phyloP scores from a whole-genome alignment of 1,140 invertebrate species.

The Papilio aristodemus region DNA sequence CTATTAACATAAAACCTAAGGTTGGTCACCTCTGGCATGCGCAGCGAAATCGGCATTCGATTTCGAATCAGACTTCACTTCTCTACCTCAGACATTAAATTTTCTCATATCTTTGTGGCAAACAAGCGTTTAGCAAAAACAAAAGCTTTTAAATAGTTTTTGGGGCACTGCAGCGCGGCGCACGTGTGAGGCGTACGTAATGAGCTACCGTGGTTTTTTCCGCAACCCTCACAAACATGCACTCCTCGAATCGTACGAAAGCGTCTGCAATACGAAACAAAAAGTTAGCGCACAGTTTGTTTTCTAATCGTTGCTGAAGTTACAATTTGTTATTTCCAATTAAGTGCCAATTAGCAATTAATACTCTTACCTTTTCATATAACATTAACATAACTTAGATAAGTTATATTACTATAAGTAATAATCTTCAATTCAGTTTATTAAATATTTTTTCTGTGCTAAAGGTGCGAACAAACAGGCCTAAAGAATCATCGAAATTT shows the following conservation, averaged over 20 bases:
- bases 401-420: too few species aligned
- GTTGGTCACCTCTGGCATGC: not conserved
- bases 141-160: constrained; percentile 33
- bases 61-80: not conserved
- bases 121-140: constrained; percentile 27
- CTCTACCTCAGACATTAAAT: not conserved
- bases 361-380: too few species aligned
- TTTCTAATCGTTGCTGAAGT: constrained; percentile 14
- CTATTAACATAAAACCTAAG: too few species aligned
- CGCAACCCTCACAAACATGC: constrained; percentile 26
- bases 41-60: not conserved
- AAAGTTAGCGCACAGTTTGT: not conserved
- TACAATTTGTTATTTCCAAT: constrained; percentile 26
- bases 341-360: too few species aligned
- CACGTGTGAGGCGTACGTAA: constrained; percentile 30
- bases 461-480: too few species aligned
- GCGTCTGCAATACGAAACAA: constrained; percentile 1
- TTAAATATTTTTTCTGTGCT: too few species aligned
- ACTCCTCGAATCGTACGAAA: constrained; percentile 23
- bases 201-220: constrained; percentile 32
- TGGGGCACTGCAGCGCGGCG: constrained; percentile 31
- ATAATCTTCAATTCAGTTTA: too few species aligned
- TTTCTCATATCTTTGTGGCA: constrained; percentile 15
- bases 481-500: too few species aligned
- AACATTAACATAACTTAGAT: too few species aligned